Evolutionary conservation across 2,888 invertebrate species (phyloP).

Genomic region (Brenthis hecate): DNA sequence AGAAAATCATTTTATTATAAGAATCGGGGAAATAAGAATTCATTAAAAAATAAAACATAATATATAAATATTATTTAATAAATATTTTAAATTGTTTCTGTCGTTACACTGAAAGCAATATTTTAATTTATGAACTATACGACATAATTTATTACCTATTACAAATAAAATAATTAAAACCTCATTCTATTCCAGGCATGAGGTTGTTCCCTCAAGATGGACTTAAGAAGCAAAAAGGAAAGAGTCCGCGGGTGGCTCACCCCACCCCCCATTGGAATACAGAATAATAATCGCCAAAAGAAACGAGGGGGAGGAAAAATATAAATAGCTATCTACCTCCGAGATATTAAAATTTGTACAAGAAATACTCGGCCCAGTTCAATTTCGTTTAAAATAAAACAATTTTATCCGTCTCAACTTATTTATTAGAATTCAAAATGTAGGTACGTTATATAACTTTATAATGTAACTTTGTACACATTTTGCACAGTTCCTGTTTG

Average conservation of each 20-base stretch:
- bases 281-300: constrained; percentile 83
- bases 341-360: constrained; percentile 79
- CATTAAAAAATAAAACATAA: no score
- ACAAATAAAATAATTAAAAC: constrained; percentile 18
- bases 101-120: no score
- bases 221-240: constrained; percentile 83
- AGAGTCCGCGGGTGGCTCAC: constrained; percentile 70
- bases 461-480: background rate
- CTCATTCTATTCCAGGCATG: constrained; percentile 49
- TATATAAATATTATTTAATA: no score
- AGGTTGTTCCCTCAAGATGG: constrained; percentile 75
- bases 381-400: constrained; percentile 75
- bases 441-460: constrained; percentile 1
- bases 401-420: constrained; percentile 37
- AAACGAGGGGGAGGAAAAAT: constrained; percentile 78
- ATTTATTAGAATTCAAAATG: constrained; percentile 7
- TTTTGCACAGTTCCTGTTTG: background rate
- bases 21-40: no score
- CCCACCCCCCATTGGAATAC: constrained; percentile 75
- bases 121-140: no score
- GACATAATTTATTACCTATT: no score
- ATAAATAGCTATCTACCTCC: constrained; percentile 78
- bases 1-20: no score
- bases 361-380: constrained; percentile 61
- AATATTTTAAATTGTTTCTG: no score